phyloP scores from a whole-genome alignment of 2,888 invertebrate genomes.

The Drosophila planitibia region DNA sequence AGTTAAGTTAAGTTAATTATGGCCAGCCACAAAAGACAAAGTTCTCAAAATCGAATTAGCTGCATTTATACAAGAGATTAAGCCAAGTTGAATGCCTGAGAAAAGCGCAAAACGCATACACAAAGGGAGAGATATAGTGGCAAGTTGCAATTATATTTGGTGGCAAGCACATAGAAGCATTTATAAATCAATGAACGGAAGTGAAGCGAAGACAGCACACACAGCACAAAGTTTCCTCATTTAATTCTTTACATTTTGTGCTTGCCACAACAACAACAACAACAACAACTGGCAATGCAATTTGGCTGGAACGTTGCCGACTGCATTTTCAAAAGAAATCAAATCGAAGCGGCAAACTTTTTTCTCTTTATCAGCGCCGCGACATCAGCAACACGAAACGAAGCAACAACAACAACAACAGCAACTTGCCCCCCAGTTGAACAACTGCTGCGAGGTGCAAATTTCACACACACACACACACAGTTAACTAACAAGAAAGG shows the following conservation, averaged over 20 bases:
- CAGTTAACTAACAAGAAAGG: constrained; percentile 43
- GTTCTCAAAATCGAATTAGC: constrained; percentile 78
- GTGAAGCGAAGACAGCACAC: constrained; percentile 45
- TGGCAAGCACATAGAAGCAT: constrained; percentile 17
- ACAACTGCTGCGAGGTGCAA: constrained; percentile 59
- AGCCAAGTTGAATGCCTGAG: constrained; percentile 27
- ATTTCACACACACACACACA: constrained; percentile 55
- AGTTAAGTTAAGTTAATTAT: constrained; percentile 41
- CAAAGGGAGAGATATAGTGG: not conserved
- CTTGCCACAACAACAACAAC: not conserved
- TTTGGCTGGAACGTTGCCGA: constrained; percentile 16
- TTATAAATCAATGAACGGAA: constrained; percentile 58
- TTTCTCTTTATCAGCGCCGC: constrained; percentile 57
- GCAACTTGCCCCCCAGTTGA: constrained; percentile 38
- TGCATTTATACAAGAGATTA: constrained; percentile 77
- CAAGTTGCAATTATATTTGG: constrained; percentile 18
- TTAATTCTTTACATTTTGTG: constrained; percentile 9
- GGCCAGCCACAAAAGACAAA: constrained; percentile 21
- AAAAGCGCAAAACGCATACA: not conserved
- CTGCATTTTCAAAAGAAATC: constrained; percentile 49
- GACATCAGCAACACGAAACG: constrained; percentile 50
- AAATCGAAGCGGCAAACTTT: constrained; percentile 44
- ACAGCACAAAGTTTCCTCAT: constrained; percentile 23
- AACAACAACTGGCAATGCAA: not conserved
- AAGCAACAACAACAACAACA: constrained; percentile 16